Evolutionary conservation across 2,113 vertebrate genomes (phyloP), one percentile per base, ranked within the genome.

Genomic region (Cyprinodon brontotheroides): DNA sequence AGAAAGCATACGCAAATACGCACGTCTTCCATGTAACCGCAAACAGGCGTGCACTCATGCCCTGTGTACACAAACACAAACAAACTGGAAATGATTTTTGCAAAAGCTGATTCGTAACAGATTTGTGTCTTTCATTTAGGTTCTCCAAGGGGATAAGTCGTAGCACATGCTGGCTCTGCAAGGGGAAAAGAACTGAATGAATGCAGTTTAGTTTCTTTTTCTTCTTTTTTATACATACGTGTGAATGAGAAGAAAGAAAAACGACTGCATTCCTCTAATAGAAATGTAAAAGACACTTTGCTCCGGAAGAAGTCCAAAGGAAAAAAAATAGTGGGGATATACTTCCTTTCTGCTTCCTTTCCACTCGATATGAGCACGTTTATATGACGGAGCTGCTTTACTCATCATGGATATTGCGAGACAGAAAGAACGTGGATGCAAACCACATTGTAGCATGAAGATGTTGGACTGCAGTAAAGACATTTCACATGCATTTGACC

Each of bases 91-190:
- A 57, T 11, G n/a, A 10, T 14, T 48, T 66, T 29, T 65, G 4
- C 13, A 5, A 70, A 77, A 41, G 48, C 57, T 72, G 66, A 84
- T 80, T 60, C 77, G 29, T 84, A 80, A 89, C 82, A 57, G 60
- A 65, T 20, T 29, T 81, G 53, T 82, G 72, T 91, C 93, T 87
- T 79, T 81, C 82, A 81, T 82, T 62, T 85, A 99, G 97, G 96
- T 98, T 93, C 96, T 98, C 91, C 96, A 96, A 95, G 95, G 95
- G 91, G 96, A 97, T 96, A 98, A 98, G 85, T 94, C 96, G 75
- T 98, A 98, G 94, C 93, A 90, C 82, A 80, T 53, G 77, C 88
- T 80, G 69, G 41, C 38, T 83, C 80, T 68, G 78, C 48, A 11
- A 79, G 74, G 82, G 80, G 70, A 77, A 78, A 89, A 75, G 80